These are phyloP conservation scores for Saturnia japonica DNA, from an alignment of 2,888 invertebrate species.

Conservation along the genomic window DNA sequence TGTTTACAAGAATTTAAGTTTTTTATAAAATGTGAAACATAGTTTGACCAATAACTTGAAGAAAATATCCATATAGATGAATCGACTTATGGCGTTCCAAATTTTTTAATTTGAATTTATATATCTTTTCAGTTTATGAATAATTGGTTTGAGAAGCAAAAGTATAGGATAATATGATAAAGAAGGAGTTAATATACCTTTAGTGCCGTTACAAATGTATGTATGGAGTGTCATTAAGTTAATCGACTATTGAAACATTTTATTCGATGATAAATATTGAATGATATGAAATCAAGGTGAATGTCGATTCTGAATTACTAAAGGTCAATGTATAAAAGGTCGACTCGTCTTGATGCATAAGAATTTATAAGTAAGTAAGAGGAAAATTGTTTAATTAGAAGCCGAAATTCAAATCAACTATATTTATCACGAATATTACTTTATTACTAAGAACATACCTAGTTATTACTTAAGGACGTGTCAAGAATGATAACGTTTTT, in stretches of 20 bases:
- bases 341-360: slow-evolving; percentile 2
- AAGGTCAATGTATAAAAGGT: slow-evolving; percentile 11
- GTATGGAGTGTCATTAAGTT: background rate
- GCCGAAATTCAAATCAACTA: background rate
- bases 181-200: background rate
- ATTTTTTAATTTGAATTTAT: no score
- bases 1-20: background rate
- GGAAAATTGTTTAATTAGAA: slow-evolving; percentile 2
- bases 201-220: background rate
- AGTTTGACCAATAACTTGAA: background rate
- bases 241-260: background rate
- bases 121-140: no score
- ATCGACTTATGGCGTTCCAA: no score
- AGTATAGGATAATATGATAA: background rate
- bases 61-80: background rate
- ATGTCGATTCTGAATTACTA: slow-evolving; percentile 4
- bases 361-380: slow-evolving; percentile 2
- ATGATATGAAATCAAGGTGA: background rate
- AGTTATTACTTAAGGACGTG: background rate
- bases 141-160: background rate
- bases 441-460: background rate
- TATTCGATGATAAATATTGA: background rate
- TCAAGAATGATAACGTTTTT: background rate
- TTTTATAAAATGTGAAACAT: background rate
- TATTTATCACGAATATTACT: background rate